These are phyloP conservation scores for Limnodromus scolopaceus DNA, from an alignment of 2,797 vertebrate species.

Conservation along the genomic window DNA sequence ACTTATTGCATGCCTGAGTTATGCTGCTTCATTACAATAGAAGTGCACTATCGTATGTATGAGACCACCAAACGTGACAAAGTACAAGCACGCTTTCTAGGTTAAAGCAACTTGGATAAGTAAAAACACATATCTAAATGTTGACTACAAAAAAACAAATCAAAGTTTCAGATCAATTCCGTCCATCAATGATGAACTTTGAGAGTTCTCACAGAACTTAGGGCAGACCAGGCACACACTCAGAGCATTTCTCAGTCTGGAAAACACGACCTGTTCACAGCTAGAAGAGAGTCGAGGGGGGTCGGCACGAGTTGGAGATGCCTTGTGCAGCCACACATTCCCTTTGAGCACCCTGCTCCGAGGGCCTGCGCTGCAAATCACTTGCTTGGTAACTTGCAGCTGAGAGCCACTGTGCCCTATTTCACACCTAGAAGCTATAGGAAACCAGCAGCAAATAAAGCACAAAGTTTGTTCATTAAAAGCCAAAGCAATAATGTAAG, in stretches of 20 bases:
- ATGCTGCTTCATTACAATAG: not conserved
- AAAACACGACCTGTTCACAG: not conserved
- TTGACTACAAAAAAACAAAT: not conserved
- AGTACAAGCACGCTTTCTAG: not conserved
- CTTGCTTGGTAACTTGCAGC: not conserved
- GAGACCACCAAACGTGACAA: not conserved
- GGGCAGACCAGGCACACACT: not conserved
- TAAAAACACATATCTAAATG: not conserved
- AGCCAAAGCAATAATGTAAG: not conserved
- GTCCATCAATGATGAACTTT: not conserved
- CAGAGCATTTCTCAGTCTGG: not conserved
- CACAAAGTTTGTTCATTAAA: not conserved
- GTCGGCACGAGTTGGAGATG: not conserved
- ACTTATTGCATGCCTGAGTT: not conserved
- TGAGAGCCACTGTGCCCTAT: not conserved
- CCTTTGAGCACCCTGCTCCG: not conserved
- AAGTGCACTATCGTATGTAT: fast-evolving
- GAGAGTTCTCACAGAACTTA: not conserved
- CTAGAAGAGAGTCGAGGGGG: not conserved
- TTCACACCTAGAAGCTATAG: not conserved
- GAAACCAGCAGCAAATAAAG: not conserved
- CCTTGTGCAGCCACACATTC: not conserved
- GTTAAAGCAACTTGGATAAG: not conserved
- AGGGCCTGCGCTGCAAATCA: not conserved
- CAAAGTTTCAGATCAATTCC: not conserved